Evolutionary conservation across 2,888 invertebrate species (phyloP).

Genomic region (Drosophila nr. fundita): DNA sequence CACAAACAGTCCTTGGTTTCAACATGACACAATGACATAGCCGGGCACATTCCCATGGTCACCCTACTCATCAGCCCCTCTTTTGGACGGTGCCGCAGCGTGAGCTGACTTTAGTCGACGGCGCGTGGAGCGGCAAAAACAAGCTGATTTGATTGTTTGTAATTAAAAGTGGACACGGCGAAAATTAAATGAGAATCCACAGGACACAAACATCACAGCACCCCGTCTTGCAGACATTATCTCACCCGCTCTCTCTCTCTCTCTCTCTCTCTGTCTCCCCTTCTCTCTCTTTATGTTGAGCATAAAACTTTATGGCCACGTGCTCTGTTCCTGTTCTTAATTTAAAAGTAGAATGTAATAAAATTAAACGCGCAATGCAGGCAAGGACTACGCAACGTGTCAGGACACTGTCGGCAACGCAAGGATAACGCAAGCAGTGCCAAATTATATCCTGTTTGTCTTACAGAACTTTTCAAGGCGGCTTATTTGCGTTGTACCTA

Average conservation of each 20-base stretch:
- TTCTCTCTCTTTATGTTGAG: constrained; percentile 7
- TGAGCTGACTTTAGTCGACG: constrained; percentile 28
- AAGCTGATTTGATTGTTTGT: constrained; percentile 81
- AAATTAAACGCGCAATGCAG: constrained; percentile 42
- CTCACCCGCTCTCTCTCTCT: neutral
- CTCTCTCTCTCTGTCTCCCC: neutral
- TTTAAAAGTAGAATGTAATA: constrained; percentile 70
- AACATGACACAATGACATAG: constrained; percentile 29
- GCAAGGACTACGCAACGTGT: constrained; percentile 36
- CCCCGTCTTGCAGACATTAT: constrained; percentile 13
- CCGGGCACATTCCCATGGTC: constrained; percentile 1
- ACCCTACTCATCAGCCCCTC: neutral
- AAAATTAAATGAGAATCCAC: constrained; percentile 75
- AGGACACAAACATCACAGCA: constrained; percentile 22
- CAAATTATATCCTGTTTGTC: constrained; percentile 36
- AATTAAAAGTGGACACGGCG: constrained; percentile 77
- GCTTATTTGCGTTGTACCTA: constrained; percentile 44
- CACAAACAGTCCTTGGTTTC: constrained; percentile 52
- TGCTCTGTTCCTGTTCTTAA: constrained; percentile 55
- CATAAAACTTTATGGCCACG: constrained; percentile 73
- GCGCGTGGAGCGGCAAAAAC: constrained; percentile 46
- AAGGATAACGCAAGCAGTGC: constrained; percentile 8
- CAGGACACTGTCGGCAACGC: constrained; percentile 4
- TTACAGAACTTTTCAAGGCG: constrained; percentile 30
- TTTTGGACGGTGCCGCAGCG: neutral